These are phyloP conservation scores for Dipodomys stephensi DNA, from an alignment of 2,113 vertebrate genomes.

Conservation along the genomic window DNA sequence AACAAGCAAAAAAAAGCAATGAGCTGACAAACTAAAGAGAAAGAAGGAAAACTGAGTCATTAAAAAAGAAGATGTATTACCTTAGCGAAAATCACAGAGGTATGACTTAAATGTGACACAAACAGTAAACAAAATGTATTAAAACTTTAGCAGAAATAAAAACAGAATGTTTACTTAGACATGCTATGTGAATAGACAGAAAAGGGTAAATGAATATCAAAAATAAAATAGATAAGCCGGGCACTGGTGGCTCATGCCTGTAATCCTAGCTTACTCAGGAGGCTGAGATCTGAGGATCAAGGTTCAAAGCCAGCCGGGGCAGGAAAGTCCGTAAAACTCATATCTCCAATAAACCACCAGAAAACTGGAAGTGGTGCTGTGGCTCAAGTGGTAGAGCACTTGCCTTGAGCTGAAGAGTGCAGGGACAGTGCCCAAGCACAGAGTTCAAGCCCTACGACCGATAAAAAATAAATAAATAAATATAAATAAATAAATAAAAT, in stretches of 20 bases:
- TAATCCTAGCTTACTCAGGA: too few relatives aligned
- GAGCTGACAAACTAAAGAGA: background rate
- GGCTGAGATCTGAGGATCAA: too few relatives aligned
- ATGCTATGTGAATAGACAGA: background rate
- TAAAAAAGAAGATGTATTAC: background rate
- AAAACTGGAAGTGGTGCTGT: too few relatives aligned
- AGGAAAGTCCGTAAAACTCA: too few relatives aligned
- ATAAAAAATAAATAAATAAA: too few relatives aligned
- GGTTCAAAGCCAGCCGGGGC: too few relatives aligned
- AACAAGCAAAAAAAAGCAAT: background rate
- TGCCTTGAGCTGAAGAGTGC: too few relatives aligned
- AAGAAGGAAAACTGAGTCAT: background rate
- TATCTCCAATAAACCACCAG: too few relatives aligned
- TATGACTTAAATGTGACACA: background rate
- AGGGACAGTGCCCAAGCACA: too few relatives aligned
- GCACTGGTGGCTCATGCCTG: too few relatives aligned
- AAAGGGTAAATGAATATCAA: slow-evolving; percentile 9
- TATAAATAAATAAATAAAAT: background rate
- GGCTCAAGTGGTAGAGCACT: too few relatives aligned
- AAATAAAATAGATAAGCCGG: background rate
- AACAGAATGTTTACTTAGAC: background rate
- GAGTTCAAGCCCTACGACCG: too few relatives aligned
- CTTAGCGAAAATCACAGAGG: background rate
- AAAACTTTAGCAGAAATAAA: background rate
- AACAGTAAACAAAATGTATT: background rate